These are phyloP conservation scores for Channa argus DNA, from an alignment of 2,113 vertebrate species.

Conservation along the genomic window DNA sequence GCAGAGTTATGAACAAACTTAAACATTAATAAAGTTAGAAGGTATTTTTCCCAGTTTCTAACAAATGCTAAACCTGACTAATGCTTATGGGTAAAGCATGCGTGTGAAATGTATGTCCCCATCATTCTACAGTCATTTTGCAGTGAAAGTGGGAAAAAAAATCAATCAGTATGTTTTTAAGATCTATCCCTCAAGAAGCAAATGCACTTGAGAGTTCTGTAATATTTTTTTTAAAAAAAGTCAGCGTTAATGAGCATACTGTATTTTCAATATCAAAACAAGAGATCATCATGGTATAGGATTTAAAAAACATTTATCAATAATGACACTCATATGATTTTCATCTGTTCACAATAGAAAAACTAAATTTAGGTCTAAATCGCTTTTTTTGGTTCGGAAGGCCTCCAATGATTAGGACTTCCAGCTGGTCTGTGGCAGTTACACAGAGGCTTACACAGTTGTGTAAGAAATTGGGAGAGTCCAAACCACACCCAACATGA, in stretches of 20 bases:
- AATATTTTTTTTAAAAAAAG: slow-evolving; percentile 32
- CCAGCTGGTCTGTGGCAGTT: not conserved
- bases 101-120: slow-evolving; percentile 18
- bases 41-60: too few relatives aligned
- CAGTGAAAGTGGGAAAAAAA: slow-evolving; percentile 4
- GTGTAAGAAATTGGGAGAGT: slow-evolving; percentile 32
- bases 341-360: slow-evolving; percentile 38
- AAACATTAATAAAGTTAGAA: too few relatives aligned
- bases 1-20: not conserved
- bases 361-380: slow-evolving; percentile 26
- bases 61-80: too few relatives aligned
- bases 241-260: slow-evolving; percentile 20
- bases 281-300: slow-evolving; percentile 3
- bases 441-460: slow-evolving; percentile 5
- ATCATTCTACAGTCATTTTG: not conserved
- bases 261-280: slow-evolving; percentile 38
- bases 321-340: slow-evolving; percentile 8
- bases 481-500: slow-evolving; percentile 23
- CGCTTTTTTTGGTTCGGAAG: slow-evolving; percentile 11
- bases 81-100: not conserved
- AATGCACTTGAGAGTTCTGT: slow-evolving; percentile 2
- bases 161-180: slow-evolving; percentile 29
- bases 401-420: slow-evolving; percentile 5
- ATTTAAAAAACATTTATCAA: slow-evolving; percentile 23
- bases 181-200: slow-evolving; percentile 32